phyloP scores from a whole-genome alignment of 2,888 invertebrate species.

The Parnassius apollo region DNA sequence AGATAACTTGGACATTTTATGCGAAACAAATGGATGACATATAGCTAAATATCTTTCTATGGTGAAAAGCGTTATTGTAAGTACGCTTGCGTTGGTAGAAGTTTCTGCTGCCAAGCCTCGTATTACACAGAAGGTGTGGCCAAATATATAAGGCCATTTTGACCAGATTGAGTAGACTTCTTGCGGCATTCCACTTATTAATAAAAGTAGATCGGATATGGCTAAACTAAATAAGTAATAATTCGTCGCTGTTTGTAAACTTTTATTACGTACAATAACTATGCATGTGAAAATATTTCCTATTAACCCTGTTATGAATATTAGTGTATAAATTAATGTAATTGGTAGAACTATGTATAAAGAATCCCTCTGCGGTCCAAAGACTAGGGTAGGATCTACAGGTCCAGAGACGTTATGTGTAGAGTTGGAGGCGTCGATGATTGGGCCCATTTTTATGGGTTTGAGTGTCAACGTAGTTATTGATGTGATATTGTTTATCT shows the following conservation, averaged over 20 bases:
- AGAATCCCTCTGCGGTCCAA: constrained; percentile 77
- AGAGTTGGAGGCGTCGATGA: constrained; percentile 28
- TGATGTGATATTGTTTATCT: neutral
- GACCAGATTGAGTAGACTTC: constrained; percentile 91
- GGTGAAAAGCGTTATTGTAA: constrained; percentile 92
- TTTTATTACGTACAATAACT: constrained; percentile 90
- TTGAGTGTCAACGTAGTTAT: neutral
- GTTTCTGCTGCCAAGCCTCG: constrained; percentile 90
- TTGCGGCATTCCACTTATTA: constrained; percentile 90
- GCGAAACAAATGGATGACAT: constrained; percentile 84
- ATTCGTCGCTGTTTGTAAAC: constrained; percentile 91
- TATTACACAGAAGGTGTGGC: constrained; percentile 88
- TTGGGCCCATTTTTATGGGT: constrained; percentile 25
- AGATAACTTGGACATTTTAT: constrained; percentile 93
- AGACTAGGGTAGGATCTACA: constrained; percentile 56
- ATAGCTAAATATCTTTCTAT: constrained; percentile 86
- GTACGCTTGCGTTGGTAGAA: constrained; percentile 88
- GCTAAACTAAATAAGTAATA: constrained; percentile 93
- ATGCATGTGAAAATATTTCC: constrained; percentile 93
- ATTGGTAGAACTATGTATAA: constrained; percentile 85
- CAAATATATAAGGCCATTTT: constrained; percentile 89
- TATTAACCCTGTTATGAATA: constrained; percentile 88
- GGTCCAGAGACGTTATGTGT: constrained; percentile 31
- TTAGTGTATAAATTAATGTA: constrained; percentile 87
- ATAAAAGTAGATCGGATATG: constrained; percentile 89